Base-by-base conservation (phyloP, 2,888 invertebrate genomes). In the Macropis europaea region DNA sequence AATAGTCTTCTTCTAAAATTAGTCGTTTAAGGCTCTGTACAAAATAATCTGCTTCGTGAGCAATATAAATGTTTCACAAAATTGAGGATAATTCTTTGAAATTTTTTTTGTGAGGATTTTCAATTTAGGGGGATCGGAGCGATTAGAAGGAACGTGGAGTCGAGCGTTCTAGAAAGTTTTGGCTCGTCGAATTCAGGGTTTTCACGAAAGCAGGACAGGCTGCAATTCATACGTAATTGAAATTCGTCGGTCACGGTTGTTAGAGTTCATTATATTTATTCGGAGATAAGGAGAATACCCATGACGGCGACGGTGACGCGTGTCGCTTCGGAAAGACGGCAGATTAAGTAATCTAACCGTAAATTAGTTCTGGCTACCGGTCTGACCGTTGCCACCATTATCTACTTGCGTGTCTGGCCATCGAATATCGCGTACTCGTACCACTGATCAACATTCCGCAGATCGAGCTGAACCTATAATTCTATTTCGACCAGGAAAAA, bases 311-410 rank as follows among this genome's bases (percentile, higher is more conserved):
- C 30, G n/a, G 15, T 13, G 22, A 54, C 47, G 34, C 32, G 40
- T 13, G 56, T 56, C 54, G 17, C 43, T 19, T 56, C 36, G 28
- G 0, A 43, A 43, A 48, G 24, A 34, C 50, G n/a, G 1, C 28
- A 4, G 19, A 67, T 63, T 72, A 59, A 62, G 67, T 72, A 63
- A 69, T 66, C 38, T 52, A 48, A 50, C 40, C 42, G 59, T 47
- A 45, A 67, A 74, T 74, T 67, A 72, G 72, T 62, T 72, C 59
- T 9, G 53, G 28, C 61, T 59, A 40, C 50, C 48, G 5, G 74
- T 54, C 72, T 40, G 67, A 56, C 67, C 28, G 30, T 22, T 11
- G 6, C 11, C 7, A 11, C 5, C 24, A 30, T 62, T 48, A 57
- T 64, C 73, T 70, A 73, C 70, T 63, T 47, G 30, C 63, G 38